Evolutionary conservation across 2,113 vertebrate genomes (phyloP), one percentile per base, ranked within the genome.

Genomic region (Saccopteryx bilineata): DNA sequence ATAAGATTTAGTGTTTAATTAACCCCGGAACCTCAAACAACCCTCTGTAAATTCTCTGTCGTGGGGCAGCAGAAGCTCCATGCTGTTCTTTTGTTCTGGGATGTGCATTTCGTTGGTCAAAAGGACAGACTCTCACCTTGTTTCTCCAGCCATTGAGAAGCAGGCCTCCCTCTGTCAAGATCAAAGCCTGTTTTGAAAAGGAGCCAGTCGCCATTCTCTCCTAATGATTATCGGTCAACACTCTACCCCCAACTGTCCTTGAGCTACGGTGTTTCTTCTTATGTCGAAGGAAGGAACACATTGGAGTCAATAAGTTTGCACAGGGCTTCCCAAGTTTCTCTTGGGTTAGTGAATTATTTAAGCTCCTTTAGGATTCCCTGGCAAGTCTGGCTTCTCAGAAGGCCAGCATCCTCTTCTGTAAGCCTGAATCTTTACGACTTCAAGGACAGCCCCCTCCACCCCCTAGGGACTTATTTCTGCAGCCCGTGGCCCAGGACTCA

Each of bases 1-100:
- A 84, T 87, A 94, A 87, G 66, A 87, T 68, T 83, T 66, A 58
- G 83, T 78, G 46, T 96, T 95, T 96, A 97, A 95, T 96, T 91
- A 98, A 87, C 96, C 89, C 39, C 60, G 18, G 75, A 60, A 93
- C 75, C 87, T 90, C 92, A 94, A 85, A 85, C 58, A 92, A 24
- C 52, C 74, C 46, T 72, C 69, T 72, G 58, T 54, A 85, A 96
- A 93, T 87, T 93, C 86, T 88, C 79, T 81, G 26, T 76, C 48
- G 33, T 83, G 93, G 89, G 91, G 60, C 39, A 61, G 23, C 17
- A 72, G 78, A 75, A 71, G 52, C 52, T 52, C 75, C 79, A 88
- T 65, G 61, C 60, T 26, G 46, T 87, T 79, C 66, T 82, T 94
- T 90, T 87, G 61, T 95, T 97, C 82, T 76, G 60, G 6, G 75